Conservation (phyloP, 1,140 invertebrate species). For the Caenorhabditis remanei region DNA sequence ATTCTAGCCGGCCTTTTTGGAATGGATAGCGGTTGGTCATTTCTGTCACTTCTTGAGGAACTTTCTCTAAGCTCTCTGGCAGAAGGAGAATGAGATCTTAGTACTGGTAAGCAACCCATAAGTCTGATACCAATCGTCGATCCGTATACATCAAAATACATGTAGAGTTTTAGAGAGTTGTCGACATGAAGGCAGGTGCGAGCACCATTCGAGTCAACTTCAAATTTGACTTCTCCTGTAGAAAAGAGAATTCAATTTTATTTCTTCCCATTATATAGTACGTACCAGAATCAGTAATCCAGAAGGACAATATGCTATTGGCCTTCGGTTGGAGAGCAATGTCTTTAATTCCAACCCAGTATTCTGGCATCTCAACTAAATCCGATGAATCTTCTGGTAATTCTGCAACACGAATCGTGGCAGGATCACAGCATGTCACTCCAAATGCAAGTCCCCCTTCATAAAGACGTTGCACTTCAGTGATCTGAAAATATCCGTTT, state of each 20-base stretch:
- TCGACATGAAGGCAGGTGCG: slow-evolving; percentile 93
- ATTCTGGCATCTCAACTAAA: slow-evolving; percentile 90
- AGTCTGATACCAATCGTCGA: slow-evolving; percentile 88
- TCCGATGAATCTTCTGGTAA: slow-evolving; percentile 92
- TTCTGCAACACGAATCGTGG: slow-evolving; percentile 83
- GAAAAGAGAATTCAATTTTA: slow-evolving; percentile 6
- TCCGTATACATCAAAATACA: slow-evolving; percentile 94
- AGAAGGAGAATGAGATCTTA: background rate
- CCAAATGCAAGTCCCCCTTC: slow-evolving; percentile 90
- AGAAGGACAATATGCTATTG: slow-evolving; percentile 92
- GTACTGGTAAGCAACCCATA: slow-evolving; percentile 79
- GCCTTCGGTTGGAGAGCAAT: slow-evolving; percentile 87
- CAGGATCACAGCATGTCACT: slow-evolving; percentile 91
- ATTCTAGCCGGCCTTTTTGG: background rate
- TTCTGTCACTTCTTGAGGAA: slow-evolving; percentile 2
- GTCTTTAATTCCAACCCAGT: slow-evolving; percentile 95
- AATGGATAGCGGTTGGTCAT: slow-evolving; percentile 5
- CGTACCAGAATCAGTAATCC: slow-evolving; percentile 84
- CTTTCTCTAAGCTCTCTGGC: background rate
- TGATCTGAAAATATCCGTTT: slow-evolving; percentile 78
- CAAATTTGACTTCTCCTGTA: slow-evolving; percentile 89
- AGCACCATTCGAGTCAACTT: slow-evolving; percentile 86
- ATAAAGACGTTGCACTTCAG: slow-evolving; percentile 87
- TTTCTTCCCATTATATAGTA: background rate
- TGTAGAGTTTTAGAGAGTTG: slow-evolving; percentile 88